phyloP scores from a whole-genome alignment of 2,888 invertebrate species.

The Cephalotes varians region DNA sequence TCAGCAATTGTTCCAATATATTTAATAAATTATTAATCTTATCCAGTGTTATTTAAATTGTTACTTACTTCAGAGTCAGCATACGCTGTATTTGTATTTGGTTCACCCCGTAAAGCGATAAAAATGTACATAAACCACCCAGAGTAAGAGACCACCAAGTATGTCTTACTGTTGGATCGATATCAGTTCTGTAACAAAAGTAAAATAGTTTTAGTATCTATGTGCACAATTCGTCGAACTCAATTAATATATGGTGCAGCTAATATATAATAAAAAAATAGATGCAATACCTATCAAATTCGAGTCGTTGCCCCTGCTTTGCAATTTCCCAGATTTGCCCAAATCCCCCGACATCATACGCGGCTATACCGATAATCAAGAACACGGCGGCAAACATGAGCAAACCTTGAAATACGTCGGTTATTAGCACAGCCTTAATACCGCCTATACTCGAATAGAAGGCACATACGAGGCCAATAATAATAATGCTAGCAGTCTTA shows the following conservation, averaged over 20 bases:
- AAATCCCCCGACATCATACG: neutral
- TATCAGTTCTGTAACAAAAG: slow-evolving; percentile 88
- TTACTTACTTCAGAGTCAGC: slow-evolving; percentile 89
- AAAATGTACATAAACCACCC: slow-evolving; percentile 93
- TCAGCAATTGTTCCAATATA: neutral
- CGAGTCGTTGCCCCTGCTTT: neutral
- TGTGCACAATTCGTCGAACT: neutral
- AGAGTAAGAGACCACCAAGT: slow-evolving; percentile 93
- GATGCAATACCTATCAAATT: neutral
- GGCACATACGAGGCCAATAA: neutral
- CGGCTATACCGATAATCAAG: neutral
- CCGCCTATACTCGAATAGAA: neutral
- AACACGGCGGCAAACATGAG: neutral
- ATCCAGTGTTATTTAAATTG: neutral
- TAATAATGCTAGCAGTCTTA: neutral
- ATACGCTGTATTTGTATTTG: slow-evolving; percentile 94
- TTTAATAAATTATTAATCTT: slow-evolving; percentile 2
- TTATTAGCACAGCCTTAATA: neutral
- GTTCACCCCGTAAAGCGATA: slow-evolving; percentile 95
- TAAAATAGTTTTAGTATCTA: neutral
- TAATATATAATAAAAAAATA: too few species aligned
- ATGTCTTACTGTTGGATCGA: slow-evolving; percentile 93
- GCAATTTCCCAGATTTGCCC: neutral
- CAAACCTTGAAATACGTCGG: neutral
- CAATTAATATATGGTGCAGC: too few species aligned